Percentiles rank a stretch among this genome's conserved stretches.
These are phyloP conservation scores for Lophotis ruficrista DNA, from an alignment of 2,113 vertebrate species.

Conservation along the genomic window DNA sequence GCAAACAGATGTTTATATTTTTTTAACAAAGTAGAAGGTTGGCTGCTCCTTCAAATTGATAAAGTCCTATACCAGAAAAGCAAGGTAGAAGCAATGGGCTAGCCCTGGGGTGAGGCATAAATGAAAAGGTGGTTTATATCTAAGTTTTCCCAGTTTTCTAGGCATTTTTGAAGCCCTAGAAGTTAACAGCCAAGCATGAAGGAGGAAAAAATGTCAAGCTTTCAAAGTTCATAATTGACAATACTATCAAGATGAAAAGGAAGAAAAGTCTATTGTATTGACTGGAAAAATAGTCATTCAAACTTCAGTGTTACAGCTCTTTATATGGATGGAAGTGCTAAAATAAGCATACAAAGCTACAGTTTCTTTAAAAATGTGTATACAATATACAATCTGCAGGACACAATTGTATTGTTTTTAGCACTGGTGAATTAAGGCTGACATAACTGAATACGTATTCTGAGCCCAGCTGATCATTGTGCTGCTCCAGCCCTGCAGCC, in stretches of 20 bases:
- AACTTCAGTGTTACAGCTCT: neutral
- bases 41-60: neutral
- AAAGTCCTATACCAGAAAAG: neutral
- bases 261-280: conserved; percentile 47
- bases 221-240: conserved; percentile 28
- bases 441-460: neutral
- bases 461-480: neutral
- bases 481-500: neutral
- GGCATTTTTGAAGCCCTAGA: neutral
- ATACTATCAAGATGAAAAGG: conserved; percentile 17
- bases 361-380: neutral
- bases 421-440: neutral
- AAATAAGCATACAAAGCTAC: conserved; percentile 60
- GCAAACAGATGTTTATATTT: neutral
- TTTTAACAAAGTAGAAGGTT: neutral
- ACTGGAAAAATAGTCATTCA: conserved; percentile 46
- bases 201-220: neutral
- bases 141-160: neutral
- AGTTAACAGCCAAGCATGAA: neutral
- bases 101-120: neutral
- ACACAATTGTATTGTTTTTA: conserved; percentile 21
- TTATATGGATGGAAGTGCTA: conserved; percentile 53
- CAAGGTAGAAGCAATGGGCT: neutral
- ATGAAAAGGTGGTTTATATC: neutral
- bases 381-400: conserved; percentile 42